Base-by-base conservation (phyloP, 1,140 invertebrate species). In the Drosophila punjabiensis region DNA sequence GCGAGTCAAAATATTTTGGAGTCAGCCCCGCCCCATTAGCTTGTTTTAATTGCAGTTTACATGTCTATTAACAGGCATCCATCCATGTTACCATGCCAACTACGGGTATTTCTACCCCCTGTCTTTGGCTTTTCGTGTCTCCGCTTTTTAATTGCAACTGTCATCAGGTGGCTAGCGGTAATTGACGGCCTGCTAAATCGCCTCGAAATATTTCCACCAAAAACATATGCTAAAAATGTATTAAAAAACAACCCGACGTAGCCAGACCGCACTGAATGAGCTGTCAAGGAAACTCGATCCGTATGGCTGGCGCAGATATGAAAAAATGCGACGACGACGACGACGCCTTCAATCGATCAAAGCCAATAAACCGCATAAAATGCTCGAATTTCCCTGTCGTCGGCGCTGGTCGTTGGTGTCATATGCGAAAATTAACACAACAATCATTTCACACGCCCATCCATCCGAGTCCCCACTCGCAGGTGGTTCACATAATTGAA, bases 11-110 rank as follows among this genome's bases (percentile, higher is more conserved):
- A 87, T 86, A 86, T 86, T 86, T 86, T 79, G 65, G 77, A 62
- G 43, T 52, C 65, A 24, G 37, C 48, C 28, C 61, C 52, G 50
- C 61, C 71, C 50, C 56, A 11, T 62, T 45, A 53, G 79, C 82
- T 81, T 86, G 77, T 88, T 88, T 89, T 89, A 89, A 88, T 88
- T 88, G 84, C 84, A 89, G 84, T 88, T 88, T 89, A 88, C 84
- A 88, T 89, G 84, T 88, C 84, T 89, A 88, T 88, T 88, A 88
- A 89, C 84, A 81, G 81, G 67, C 64, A 58, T 65, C 55, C 47
- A 50, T 69, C 35, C 78, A 41, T 59, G 76, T 67, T 79, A 55
- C 39, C 60, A n/a, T 16, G 58, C 41, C 74, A 48, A 61, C 73
- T 50, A 37, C 33, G 33, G 18, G 33, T 30, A n/a, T 32, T 52